These are phyloP conservation scores for Zaprionus ornatus DNA, from an alignment of 1,140 invertebrate genomes.

Conservation along the genomic window DNA sequence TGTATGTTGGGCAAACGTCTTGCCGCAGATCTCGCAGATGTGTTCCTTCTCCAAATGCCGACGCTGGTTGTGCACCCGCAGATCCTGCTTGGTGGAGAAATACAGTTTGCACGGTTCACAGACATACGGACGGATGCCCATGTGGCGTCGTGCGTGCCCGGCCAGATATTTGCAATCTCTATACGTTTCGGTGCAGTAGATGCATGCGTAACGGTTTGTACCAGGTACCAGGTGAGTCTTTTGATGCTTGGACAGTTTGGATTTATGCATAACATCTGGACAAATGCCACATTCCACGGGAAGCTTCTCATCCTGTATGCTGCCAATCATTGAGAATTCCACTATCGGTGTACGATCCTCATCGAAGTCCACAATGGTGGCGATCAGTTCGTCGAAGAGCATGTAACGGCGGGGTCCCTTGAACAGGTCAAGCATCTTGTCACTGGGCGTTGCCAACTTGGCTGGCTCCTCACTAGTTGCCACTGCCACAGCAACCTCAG, in stretches of 20 bases:
- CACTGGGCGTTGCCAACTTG: conserved; percentile 47
- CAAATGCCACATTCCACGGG: conserved; percentile 79
- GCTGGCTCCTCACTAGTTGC: conserved; percentile 28
- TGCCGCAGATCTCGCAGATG: conserved; percentile 79
- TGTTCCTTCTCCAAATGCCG: conserved; percentile 76
- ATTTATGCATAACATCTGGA: conserved; percentile 74
- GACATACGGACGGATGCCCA: conserved; percentile 78
- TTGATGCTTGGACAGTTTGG: conserved; percentile 66
- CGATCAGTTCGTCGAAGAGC: conserved; percentile 76
- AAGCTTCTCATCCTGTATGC: conserved; percentile 61
- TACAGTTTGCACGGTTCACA: conserved; percentile 75
- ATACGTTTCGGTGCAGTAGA: conserved; percentile 75
- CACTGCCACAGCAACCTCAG: neutral
- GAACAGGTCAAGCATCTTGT: conserved; percentile 64
- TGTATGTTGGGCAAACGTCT: conserved; percentile 76
- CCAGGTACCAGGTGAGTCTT: conserved; percentile 72
- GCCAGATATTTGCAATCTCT: conserved; percentile 77
- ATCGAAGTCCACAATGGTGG: conserved; percentile 77
- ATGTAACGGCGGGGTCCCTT: conserved; percentile 69
- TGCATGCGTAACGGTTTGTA: conserved; percentile 73
- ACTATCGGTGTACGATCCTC: conserved; percentile 72
- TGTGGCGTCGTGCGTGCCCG: conserved; percentile 73
- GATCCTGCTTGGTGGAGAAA: conserved; percentile 77
- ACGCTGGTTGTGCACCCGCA: conserved; percentile 75
- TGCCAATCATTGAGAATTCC: conserved; percentile 69